Conservation (phyloP, 2,797 vertebrate species). For the Spatula clypeata region DNA sequence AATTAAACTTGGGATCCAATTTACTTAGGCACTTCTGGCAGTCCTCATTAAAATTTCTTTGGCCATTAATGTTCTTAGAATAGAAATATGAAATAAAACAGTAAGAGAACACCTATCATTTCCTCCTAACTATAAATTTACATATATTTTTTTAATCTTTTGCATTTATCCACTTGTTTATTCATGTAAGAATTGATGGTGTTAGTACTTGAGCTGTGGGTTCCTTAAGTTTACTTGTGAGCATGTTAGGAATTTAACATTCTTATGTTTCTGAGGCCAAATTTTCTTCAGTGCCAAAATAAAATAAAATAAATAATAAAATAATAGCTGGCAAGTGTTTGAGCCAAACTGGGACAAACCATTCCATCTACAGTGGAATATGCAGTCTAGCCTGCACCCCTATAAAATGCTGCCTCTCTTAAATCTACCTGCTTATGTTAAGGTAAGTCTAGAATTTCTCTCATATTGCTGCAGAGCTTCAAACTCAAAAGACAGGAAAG, state of each 20-base stretch:
- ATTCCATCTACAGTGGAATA: not conserved
- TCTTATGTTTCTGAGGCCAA: not conserved
- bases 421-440: not conserved
- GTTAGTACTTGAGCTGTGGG: not conserved
- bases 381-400: rapidly evolving
- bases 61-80: not conserved
- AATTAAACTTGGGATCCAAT: not conserved
- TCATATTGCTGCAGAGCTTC: not conserved
- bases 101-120: not conserved
- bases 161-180: not conserved
- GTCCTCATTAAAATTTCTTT: not conserved
- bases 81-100: not conserved
- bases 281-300: not conserved
- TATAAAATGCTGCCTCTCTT: not conserved
- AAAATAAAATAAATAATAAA: too few species aligned
- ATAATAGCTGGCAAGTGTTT: not conserved
- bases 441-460: not conserved
- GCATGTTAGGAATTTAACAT: not conserved
- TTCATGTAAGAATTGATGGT: not conserved
- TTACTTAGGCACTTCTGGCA: not conserved
- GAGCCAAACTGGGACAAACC: not conserved
- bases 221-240: not conserved
- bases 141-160: not conserved
- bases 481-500: not conserved
- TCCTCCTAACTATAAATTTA: not conserved